Evolutionary conservation across 2,888 invertebrate genomes (phyloP).

Genomic region (Hypselothyrea guttata): DNA sequence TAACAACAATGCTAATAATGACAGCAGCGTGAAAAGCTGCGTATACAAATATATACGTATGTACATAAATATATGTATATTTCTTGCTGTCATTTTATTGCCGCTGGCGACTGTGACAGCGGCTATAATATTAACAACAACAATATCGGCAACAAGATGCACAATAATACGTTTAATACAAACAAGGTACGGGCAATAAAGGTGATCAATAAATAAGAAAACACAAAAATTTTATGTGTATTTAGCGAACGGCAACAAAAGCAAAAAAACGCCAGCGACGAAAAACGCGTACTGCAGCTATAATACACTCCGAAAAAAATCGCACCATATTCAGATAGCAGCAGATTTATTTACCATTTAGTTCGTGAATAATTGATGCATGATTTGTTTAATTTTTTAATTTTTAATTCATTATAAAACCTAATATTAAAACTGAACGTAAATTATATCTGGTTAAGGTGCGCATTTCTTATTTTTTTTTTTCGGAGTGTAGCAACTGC

Average conservation of each 20-base stretch:
- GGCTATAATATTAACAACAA: not conserved
- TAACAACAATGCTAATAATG: constrained; percentile 19
- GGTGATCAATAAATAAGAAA: constrained; percentile 32
- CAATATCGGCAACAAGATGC: too few relatives aligned
- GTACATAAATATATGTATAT: constrained; percentile 7
- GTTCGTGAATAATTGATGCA: too few relatives aligned
- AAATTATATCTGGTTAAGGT: too few relatives aligned
- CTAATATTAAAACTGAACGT: too few relatives aligned
- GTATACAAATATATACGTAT: constrained; percentile 13
- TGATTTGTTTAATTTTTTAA: too few relatives aligned
- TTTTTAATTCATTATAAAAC: too few relatives aligned
- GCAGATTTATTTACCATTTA: too few relatives aligned
- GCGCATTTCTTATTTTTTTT: too few relatives aligned
- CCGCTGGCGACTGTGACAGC: constrained; percentile 12
- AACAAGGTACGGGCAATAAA: constrained; percentile 26
- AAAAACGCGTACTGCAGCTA: constrained; percentile 1
- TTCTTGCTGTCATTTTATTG: constrained; percentile 24
- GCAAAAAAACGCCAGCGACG: not conserved
- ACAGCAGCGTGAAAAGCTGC: constrained; percentile 33
- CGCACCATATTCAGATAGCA: too few relatives aligned
- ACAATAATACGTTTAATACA: constrained; percentile 34
- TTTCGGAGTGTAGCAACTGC: too few relatives aligned
- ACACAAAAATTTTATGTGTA: not conserved
- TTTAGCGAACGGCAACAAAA: not conserved
- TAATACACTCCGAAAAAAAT: too few relatives aligned